These are phyloP conservation scores for Gallinago solitaria DNA, from an alignment of 2,797 vertebrate genomes.

Conservation along the genomic window DNA sequence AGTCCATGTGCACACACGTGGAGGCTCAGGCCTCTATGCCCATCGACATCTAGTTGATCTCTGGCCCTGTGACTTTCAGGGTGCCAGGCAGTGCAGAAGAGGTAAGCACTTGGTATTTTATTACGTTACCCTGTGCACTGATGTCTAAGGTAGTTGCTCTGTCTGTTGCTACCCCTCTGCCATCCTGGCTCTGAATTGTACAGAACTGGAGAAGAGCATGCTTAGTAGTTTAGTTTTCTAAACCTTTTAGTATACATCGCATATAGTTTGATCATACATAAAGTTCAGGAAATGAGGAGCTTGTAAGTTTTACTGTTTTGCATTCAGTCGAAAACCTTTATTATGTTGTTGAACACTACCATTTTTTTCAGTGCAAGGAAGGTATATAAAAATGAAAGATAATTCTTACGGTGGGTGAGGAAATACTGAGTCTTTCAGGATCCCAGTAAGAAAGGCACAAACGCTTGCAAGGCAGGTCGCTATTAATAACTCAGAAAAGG, in stretches of 20 bases:
- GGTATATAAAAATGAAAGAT: not conserved
- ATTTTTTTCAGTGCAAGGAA: not conserved
- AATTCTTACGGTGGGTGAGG: not conserved
- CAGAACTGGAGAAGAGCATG: not conserved
- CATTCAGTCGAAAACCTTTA: not conserved
- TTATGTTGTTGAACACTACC: not conserved
- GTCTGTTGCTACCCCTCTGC: rapidly evolving
- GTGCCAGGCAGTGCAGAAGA: not conserved
- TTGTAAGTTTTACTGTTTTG: not conserved
- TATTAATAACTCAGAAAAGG: not conserved
- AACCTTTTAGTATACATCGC: not conserved
- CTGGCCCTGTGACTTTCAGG: not conserved
- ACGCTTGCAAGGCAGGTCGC: not conserved
- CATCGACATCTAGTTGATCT: not conserved
- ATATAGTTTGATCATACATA: not conserved
- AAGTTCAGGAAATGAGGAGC: not conserved
- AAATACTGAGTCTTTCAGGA: not conserved
- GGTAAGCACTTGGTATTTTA: not conserved
- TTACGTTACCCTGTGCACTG: not conserved
- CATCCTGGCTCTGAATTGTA: not conserved
- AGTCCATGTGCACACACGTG: rapidly evolving
- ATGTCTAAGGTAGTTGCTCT: not conserved
- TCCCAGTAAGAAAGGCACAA: not conserved
- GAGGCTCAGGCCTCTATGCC: not conserved
- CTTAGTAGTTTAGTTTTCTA: not conserved